These are phyloP conservation scores for Liposcelis brunnea DNA, from an alignment of 2,888 invertebrate genomes.

Conservation along the genomic window DNA sequence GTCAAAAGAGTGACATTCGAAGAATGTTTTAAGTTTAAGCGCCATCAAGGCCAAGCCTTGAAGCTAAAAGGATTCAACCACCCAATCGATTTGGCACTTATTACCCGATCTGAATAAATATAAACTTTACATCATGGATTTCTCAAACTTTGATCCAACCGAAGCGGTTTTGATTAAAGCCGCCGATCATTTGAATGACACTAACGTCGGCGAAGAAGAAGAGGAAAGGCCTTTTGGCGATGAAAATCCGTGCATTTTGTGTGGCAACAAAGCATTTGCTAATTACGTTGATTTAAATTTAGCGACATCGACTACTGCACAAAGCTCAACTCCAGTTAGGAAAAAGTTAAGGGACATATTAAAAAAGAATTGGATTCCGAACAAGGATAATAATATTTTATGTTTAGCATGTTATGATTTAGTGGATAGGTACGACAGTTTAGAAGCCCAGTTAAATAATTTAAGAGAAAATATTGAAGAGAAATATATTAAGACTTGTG, in stretches of 20 bases:
- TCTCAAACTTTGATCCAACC: neutral
- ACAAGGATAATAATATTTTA: neutral
- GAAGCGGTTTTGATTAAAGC: slow-evolving; percentile 2
- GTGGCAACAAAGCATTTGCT: slow-evolving; percentile 13
- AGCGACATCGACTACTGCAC: slow-evolving; percentile 13
- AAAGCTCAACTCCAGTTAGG: slow-evolving; percentile 12
- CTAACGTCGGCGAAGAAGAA: neutral
- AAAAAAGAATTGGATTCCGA: slow-evolving; percentile 11
- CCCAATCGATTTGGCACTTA: slow-evolving; percentile 8
- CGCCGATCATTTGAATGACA: neutral
- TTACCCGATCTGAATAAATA: slow-evolving; percentile 3
- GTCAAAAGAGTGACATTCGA: neutral
- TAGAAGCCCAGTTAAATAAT: slow-evolving; percentile 5
- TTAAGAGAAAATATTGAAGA: slow-evolving; percentile 4
- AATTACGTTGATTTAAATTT: slow-evolving; percentile 14
- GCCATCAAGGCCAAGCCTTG: slow-evolving; percentile 7
- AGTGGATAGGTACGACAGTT: neutral
- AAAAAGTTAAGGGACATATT: slow-evolving; percentile 12
- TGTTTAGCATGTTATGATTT: slow-evolving; percentile 6
- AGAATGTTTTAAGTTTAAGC: neutral
- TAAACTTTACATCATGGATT: slow-evolving; percentile 5
- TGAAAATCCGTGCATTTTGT: slow-evolving; percentile 12
- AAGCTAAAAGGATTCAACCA: slow-evolving; percentile 9
- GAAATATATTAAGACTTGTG: slow-evolving; percentile 4
- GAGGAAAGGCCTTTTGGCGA: slow-evolving; percentile 2